Base-by-base conservation (phyloP, 30 jellyfish, hydroid and myxozoan species). In the Turritopsis rubra region DNA sequence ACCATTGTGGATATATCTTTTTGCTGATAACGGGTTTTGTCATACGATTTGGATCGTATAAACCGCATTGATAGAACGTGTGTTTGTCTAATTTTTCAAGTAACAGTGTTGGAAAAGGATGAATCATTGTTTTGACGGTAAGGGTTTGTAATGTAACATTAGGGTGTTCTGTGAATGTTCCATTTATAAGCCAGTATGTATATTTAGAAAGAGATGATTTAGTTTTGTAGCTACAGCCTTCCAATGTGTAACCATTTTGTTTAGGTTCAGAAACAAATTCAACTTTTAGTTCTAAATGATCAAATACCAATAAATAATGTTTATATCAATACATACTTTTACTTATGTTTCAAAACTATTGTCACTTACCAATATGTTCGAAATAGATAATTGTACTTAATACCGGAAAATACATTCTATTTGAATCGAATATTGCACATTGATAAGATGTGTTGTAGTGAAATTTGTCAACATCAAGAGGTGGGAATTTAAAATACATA, bases 11-110 rank as follows among this genome's bases (percentile, higher is more conserved):
- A 68, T 68, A 68, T 68, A 68, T 68, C 77, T 68, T 68, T 19
- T 68, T 1, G 30, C 77, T 68, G 28, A 68, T n/a, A n/a, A n/a
- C 77, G 77, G 30, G 16, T 23, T 27, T 27, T 68, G 28, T 19
- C 77, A 68, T 68, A 1, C 77, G 28, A n/a, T 68, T 68, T 68
- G 77, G 30, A 27, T 68, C 30, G 30, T 68, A 68, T 68, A 68
- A 8, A 9, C 77, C 77, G 19, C 77, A 68, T 68, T 68, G 77
- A 68, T 68, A 68, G 30, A 68, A 68, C 77, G 77, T 68, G 77
- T 68, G 9, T 7, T 23, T 23, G 16, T 68, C 30, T n/a, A 68
- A 68, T 27, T 9, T 27, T n/a, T 27, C 1, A 27, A 68, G 28
- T n/a, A 19, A 23, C 0, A 0, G 19, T 22, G 9, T 1, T n/a